Evolutionary conservation across 2,888 invertebrate species (phyloP).

Genomic region (Trachelus stipa): DNA sequence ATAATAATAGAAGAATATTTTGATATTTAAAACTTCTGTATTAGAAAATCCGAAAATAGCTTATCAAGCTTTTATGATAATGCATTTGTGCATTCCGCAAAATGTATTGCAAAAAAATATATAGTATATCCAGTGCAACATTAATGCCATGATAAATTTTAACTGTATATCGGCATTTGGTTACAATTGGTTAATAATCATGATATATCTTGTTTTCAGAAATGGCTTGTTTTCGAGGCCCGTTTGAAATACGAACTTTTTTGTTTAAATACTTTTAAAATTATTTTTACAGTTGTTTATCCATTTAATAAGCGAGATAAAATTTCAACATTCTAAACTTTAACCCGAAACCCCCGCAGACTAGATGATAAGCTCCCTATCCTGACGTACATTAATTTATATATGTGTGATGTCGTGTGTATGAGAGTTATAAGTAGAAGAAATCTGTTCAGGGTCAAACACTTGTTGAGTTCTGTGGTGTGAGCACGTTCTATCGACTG

Average conservation of each 20-base stretch:
- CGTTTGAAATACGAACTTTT: background rate
- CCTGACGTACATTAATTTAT: conserved; percentile 19
- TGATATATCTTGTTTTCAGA: background rate
- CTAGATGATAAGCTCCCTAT: conserved; percentile 20
- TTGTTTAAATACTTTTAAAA: background rate
- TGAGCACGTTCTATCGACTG: conserved; percentile 17
- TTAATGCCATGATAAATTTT: background rate
- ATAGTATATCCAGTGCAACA: background rate
- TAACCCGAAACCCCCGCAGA: conserved; percentile 27
- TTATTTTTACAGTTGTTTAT: conserved; percentile 5
- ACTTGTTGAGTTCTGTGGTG: conserved; percentile 32
- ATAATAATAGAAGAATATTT: background rate
- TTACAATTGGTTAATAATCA: background rate
- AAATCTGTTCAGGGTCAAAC: conserved; percentile 21
- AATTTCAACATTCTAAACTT: conserved; percentile 21
- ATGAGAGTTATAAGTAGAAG: conserved; percentile 18
- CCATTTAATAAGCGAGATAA: conserved; percentile 10
- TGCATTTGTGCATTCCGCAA: background rate
- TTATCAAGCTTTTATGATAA: background rate
- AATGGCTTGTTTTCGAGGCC: background rate
- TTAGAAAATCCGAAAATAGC: background rate
- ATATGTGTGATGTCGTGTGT: conserved; percentile 7
- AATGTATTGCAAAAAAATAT: background rate
- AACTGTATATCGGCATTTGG: background rate
- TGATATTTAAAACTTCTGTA: background rate